A percentile compares a stretch with the other conserved stretches of the same genome.
Conservation (phyloP, 2,888 invertebrate genomes). For the Oxyteleia sp. region DNA sequence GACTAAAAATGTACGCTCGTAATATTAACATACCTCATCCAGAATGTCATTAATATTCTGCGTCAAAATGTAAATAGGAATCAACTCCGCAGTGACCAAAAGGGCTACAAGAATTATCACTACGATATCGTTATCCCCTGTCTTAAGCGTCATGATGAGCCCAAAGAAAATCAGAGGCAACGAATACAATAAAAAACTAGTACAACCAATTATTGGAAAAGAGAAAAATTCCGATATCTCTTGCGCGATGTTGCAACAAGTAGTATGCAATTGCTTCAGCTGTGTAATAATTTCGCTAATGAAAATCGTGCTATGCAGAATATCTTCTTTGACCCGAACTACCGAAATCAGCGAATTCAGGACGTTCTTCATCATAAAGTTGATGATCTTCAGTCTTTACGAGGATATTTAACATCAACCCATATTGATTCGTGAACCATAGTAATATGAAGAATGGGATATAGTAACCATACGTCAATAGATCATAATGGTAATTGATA, state of each 20-base stretch:
- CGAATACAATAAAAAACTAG: constrained; percentile 30
- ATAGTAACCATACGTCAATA: constrained; percentile 33
- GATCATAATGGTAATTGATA: neutral
- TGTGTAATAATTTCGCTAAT: constrained; percentile 23
- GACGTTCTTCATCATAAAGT: constrained; percentile 12
- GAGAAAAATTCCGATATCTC: constrained; percentile 23
- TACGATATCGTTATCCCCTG: neutral
- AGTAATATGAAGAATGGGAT: constrained; percentile 40
- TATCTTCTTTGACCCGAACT: neutral
- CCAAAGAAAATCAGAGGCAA: constrained; percentile 11
- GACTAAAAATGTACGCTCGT: no score
- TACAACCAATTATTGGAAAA: neutral
- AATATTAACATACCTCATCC: constrained; percentile 23
- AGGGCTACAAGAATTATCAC: neutral
- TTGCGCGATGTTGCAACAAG: constrained; percentile 30
- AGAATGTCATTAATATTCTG: constrained; percentile 23
- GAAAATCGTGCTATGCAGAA: neutral
- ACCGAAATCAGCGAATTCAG: neutral
- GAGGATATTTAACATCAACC: constrained; percentile 12
- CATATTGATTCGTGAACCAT: constrained; percentile 41
- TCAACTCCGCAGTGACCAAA: constrained; percentile 22
- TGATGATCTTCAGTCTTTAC: constrained; percentile 31
- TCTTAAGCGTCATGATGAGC: neutral
- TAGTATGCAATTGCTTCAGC: constrained; percentile 14
- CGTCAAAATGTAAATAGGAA: constrained; percentile 30